phyloP scores from a whole-genome alignment of 2,888 invertebrate genomes.

The Dromius quadrimaculatus region DNA sequence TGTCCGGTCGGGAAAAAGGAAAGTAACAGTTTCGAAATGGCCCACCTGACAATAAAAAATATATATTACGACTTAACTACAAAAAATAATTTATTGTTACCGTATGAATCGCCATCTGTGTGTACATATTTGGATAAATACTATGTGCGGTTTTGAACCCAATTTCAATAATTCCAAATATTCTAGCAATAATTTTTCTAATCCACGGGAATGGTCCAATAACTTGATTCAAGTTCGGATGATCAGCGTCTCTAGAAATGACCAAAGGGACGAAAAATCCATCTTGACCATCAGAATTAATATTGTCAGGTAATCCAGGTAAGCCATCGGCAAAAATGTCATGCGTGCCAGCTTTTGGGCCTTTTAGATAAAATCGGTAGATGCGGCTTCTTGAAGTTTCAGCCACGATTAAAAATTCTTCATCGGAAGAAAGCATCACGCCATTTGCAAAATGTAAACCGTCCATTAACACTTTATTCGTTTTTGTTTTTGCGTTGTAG shows the following conservation, averaged over 20 bases:
- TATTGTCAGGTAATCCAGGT: constrained; percentile 81
- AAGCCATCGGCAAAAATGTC: constrained; percentile 87
- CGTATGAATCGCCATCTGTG: constrained; percentile 73
- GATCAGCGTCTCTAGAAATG: constrained; percentile 68
- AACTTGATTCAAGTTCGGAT: constrained; percentile 71
- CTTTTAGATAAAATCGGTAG: constrained; percentile 83
- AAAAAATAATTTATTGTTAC: constrained; percentile 62
- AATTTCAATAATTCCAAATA: constrained; percentile 72
- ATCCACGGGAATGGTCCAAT: constrained; percentile 74
- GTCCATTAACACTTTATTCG: constrained; percentile 80
- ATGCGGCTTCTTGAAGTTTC: constrained; percentile 79
- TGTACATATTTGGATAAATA: constrained; percentile 75
- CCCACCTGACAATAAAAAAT: constrained; percentile 70
- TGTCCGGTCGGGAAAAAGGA: constrained; percentile 66
- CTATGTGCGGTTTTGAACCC: constrained; percentile 74
- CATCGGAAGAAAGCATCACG: constrained; percentile 82
- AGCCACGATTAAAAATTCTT: constrained; percentile 83
- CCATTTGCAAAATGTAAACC: constrained; percentile 91
- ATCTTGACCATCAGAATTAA: constrained; percentile 69
- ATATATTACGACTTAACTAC: constrained; percentile 49
- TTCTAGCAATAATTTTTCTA: constrained; percentile 75
- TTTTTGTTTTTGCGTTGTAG: constrained; percentile 83
- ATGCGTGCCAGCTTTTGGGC: constrained; percentile 81
- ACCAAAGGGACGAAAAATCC: constrained; percentile 77
- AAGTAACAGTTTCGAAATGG: constrained; percentile 70